A percentile compares a stretch with the other conserved stretches of the same genome.
phyloP scores from a whole-genome alignment of 2,113 vertebrate species.

The Chelonoidis abingdonii region DNA sequence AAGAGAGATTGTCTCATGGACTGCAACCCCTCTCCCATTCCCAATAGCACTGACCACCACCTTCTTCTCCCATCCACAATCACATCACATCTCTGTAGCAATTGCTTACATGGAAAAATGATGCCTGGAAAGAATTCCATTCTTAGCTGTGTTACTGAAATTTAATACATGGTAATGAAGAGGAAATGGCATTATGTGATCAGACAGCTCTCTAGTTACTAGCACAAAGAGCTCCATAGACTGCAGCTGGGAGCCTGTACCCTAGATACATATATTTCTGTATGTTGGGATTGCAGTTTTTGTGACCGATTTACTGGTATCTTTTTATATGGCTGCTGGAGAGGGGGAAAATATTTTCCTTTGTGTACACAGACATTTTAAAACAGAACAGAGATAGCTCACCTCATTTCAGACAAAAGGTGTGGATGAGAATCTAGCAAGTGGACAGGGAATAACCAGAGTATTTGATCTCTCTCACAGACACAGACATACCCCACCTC shows the following conservation, averaged over 20 bases:
- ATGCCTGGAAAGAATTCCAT: no score
- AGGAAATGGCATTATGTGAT: no score
- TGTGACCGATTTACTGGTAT: not conserved
- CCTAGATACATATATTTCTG: not conserved
- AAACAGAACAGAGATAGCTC: not conserved
- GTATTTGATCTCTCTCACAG: not conserved
- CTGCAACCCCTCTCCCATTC: not conserved
- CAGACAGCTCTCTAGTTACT: no score
- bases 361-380: accelerated
- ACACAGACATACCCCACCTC: not conserved
- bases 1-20: not conserved
- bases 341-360: not conserved
- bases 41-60: not conserved
- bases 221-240: not conserved
- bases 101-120: not conserved
- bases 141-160: no score
- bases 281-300: not conserved
- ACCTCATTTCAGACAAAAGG: not conserved
- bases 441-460: not conserved
- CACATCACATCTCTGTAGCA: not conserved
- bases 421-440: accelerated
- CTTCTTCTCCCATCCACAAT: not conserved
- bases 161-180: no score
- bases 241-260: not conserved
- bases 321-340: not conserved